phyloP scores from a whole-genome alignment of 2,888 invertebrate genomes.

The Habroteleia sp. region DNA sequence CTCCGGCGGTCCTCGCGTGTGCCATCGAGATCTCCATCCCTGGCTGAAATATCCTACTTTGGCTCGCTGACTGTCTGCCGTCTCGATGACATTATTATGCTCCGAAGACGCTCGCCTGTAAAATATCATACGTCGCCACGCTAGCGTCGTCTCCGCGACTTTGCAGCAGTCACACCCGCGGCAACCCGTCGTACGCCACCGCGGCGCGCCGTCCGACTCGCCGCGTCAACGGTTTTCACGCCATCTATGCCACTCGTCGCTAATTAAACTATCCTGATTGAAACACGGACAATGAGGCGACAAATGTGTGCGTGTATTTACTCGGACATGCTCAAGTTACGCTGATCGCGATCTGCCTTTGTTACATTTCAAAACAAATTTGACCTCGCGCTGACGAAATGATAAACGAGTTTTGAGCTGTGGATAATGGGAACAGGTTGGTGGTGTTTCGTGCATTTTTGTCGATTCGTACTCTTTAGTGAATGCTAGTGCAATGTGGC shows the following conservation, averaged over 20 bases:
- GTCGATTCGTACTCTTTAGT: too few relatives aligned
- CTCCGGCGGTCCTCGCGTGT: conserved; percentile 28
- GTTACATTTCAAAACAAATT: too few relatives aligned
- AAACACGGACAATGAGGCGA: conserved; percentile 1
- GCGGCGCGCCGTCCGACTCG: too few relatives aligned
- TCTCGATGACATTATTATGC: conserved; percentile 42
- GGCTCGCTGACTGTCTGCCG: conserved; percentile 40
- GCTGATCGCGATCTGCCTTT: conserved; percentile 3
- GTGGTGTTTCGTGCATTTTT: too few relatives aligned
- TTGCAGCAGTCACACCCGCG: background rate
- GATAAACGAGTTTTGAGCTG: conserved; percentile 30
- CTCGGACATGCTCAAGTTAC: conserved; percentile 22
- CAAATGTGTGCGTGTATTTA: conserved; percentile 2
- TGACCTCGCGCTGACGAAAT: background rate
- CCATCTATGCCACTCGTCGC: background rate
- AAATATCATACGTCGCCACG: conserved; percentile 27
- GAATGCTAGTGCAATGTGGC: too few relatives aligned
- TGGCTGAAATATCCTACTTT: conserved; percentile 22
- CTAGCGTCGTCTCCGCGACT: background rate
- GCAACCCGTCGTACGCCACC: background rate
- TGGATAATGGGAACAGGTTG: conserved; percentile 90
- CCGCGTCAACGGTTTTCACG: too few relatives aligned
- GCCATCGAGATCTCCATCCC: conserved; percentile 48
- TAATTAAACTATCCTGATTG: background rate
- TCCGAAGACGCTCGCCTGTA: conserved; percentile 29